phyloP scores from a whole-genome alignment of 2,113 vertebrate species.

The Mellivora capensis region DNA sequence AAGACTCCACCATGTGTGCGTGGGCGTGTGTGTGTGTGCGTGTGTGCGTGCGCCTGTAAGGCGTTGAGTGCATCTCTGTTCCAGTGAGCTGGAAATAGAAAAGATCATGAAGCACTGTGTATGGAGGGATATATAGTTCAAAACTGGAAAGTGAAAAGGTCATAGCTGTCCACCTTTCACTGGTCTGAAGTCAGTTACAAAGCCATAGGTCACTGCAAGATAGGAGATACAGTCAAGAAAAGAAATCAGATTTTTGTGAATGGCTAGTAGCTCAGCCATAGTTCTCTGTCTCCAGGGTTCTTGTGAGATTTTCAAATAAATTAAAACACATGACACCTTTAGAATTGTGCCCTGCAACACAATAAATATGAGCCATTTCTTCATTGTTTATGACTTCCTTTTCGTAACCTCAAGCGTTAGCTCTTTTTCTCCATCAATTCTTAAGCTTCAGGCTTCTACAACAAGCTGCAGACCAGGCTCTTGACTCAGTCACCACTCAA shows the following conservation, averaged over 20 bases:
- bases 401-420: neutral
- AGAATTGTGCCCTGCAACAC: neutral
- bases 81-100: neutral
- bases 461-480: neutral
- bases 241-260: neutral
- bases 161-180: neutral
- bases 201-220: neutral
- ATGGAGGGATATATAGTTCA: neutral
- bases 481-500: neutral
- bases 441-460: neutral
- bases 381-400: neutral
- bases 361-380: neutral
- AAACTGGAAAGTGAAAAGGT: neutral
- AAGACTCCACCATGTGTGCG: fast-evolving
- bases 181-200: neutral
- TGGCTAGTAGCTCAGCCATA: neutral
- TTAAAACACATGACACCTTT: neutral
- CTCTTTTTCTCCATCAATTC: neutral
- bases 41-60: neutral
- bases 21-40: fast-evolving
- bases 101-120: neutral
- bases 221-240: neutral
- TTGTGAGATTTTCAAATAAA: neutral
- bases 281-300: neutral
- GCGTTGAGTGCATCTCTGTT: neutral